Percentiles rank a stretch among this genome's conserved stretches.
Evolutionary conservation across 2,797 vertebrate species (phyloP).

Genomic region (Muscicapa comitata): DNA sequence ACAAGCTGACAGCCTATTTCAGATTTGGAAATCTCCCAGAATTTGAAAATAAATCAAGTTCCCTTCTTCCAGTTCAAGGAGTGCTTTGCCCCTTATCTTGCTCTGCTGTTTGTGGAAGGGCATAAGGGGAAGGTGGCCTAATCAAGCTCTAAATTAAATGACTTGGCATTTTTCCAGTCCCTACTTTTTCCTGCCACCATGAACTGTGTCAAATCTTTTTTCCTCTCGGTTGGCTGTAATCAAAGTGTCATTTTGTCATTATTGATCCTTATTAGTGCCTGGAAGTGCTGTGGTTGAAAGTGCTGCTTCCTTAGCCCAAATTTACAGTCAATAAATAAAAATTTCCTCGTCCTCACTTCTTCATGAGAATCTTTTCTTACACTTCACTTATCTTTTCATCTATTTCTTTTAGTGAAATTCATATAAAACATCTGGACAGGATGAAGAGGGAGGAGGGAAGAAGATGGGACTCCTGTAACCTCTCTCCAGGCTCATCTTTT

Average conservation of each 20-base stretch:
- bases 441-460: not conserved
- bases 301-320: not conserved
- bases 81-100: slow-evolving; percentile 18
- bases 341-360: not conserved
- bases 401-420: not conserved
- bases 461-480: not conserved
- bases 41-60: not conserved
- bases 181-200: not conserved
- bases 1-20: slow-evolving; percentile 18
- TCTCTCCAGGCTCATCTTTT: not conserved
- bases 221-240: not conserved
- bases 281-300: not conserved
- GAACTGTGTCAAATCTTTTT: not conserved
- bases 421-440: not conserved
- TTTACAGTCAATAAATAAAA: not conserved
- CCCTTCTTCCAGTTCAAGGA: not conserved
- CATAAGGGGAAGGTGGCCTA: not conserved
- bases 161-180: slow-evolving; percentile 10
- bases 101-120: not conserved
- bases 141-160: slow-evolving; percentile 21
- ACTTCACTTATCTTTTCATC: not conserved
- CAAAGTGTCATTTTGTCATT: slow-evolving; percentile 35
- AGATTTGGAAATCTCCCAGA: slow-evolving; percentile 31
- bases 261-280: slow-evolving; percentile 12
- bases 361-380: not conserved